Conservation (phyloP, 1,140 invertebrate species). For the Temnothorax curvispinosus region DNA sequence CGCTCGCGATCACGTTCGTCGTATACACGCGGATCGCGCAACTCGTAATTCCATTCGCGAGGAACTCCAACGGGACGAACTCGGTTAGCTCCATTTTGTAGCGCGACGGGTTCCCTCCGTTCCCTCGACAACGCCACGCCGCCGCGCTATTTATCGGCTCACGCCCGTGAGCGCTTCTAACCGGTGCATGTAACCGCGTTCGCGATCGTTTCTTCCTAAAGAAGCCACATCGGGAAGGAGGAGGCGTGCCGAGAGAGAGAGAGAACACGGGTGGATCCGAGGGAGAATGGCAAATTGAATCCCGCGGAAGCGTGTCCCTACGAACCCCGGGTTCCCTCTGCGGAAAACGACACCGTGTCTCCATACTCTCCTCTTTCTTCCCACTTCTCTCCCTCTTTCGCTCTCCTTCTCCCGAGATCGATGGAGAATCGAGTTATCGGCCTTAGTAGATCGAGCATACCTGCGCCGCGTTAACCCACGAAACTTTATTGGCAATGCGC, state of each 20-base stretch:
- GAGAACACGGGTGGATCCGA: background rate
- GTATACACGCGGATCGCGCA: background rate
- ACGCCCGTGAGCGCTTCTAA: background rate
- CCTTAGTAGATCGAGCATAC: conserved; percentile 59
- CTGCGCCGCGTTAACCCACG: conserved; percentile 54
- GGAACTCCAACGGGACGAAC: background rate
- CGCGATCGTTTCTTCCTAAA: conserved; percentile 15
- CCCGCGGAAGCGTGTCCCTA: conserved; percentile 6
- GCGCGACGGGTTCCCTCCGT: background rate
- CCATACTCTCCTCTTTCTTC: background rate
- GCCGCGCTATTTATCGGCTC: conserved; percentile 36
- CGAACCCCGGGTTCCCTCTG: conserved; percentile 1
- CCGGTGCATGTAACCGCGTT: conserved; percentile 33
- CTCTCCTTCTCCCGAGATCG: conserved; percentile 12
- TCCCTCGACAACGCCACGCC: background rate
- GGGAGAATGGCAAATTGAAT: conserved; percentile 59
- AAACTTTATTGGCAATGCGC: conserved; percentile 57
- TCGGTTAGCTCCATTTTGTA: background rate
- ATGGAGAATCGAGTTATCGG: conserved; percentile 56
- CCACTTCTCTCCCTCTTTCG: too few species aligned
- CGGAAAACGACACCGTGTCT: conserved; percentile 53
- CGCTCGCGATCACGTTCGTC: background rate
- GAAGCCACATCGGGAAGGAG: conserved; percentile 26
- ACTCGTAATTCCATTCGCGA: conserved; percentile 23
- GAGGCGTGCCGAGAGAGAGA: background rate